Percentiles rank a stretch among this genome's conserved stretches.
Conservation (phyloP, 2,113 vertebrate genomes). For the Grallaria varia region DNA sequence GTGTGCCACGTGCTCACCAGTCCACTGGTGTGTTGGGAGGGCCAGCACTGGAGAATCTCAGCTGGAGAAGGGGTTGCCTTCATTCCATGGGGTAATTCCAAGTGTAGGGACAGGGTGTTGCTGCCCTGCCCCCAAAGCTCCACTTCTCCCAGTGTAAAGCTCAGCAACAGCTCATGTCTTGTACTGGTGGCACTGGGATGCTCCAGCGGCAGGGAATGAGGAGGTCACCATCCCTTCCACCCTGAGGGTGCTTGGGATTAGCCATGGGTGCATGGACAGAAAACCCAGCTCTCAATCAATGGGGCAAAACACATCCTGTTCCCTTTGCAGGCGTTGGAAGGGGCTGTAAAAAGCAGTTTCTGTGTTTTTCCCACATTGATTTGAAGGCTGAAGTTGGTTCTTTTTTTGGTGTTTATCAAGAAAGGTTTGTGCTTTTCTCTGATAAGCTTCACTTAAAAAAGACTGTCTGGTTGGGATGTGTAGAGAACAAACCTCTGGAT, state of each 20-base stretch:
- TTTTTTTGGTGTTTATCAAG: not conserved
- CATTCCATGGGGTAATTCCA: not conserved
- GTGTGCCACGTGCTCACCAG: not conserved
- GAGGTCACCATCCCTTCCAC: not conserved
- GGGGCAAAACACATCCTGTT: not conserved
- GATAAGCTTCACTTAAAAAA: not conserved
- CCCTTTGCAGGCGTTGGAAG: not conserved
- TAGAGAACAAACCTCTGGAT: not conserved
- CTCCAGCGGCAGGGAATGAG: not conserved
- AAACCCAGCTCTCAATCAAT: not conserved
- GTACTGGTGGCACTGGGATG: not conserved
- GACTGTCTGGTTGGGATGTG: not conserved
- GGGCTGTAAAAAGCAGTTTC: not conserved
- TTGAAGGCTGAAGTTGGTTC: not conserved
- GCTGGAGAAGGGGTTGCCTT: not conserved
- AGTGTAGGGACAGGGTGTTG: accelerated
- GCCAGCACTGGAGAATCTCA: not conserved
- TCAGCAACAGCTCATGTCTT: not conserved
- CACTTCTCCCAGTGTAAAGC: not conserved
- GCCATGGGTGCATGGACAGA: not conserved
- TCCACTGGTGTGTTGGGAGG: not conserved
- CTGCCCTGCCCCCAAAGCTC: not conserved
- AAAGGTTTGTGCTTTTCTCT: slow-evolving; percentile 33
- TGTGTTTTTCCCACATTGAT: not conserved
- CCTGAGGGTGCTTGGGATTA: not conserved